Evolutionary conservation across 2,797 vertebrate species (phyloP), one percentile per base, ranked within the genome.

Genomic region (Kryptopterus vitreolus): DNA sequence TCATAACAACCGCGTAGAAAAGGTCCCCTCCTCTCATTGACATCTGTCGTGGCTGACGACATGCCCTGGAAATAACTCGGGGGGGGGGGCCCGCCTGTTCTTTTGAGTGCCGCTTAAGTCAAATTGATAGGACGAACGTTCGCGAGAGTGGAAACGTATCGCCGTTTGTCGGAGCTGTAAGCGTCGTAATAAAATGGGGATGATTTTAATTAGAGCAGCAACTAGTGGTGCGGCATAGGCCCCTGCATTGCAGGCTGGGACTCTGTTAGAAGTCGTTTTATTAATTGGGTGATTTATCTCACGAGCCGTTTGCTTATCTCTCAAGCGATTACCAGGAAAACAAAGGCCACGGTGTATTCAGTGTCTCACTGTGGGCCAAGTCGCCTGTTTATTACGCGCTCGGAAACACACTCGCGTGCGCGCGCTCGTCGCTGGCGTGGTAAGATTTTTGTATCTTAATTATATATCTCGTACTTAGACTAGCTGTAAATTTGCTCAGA

Each of bases 221-320:
- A 80, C 79, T 80, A 63, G 81, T 86, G 81, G 79, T 33, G 22
- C 33, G 66, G 81, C 73, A 53, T 57, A 58, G 68, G 81, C 75
- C 76, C 81, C 79, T 35, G 77, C 58, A 35, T 76, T 75, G 79
- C 79, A 77, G 73, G 73, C 81, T 71, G 83, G 82, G 85, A 77
- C 79, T 82, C 78, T 84, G 70, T 84, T 81, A 73, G 66, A 63
- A 81, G 81, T 78, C 78, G 38, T 77, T 83, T 85, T 85, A 83
- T 85, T 86, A 86, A 86, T 86, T 86, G 79, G 81, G 52, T 77
- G 81, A 86, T 86, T 86, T 86, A 84, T 86, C 85, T 82, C 80
- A 84, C 76, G 78, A 86, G 76, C 81, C 77, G 76, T 77, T 81
- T n/a, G 69, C 48, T 61, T 77, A 74, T 83, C 79, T 81, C 81